phyloP scores from a whole-genome alignment of 1,140 invertebrate species.

The Drosophila rhopaloa region DNA sequence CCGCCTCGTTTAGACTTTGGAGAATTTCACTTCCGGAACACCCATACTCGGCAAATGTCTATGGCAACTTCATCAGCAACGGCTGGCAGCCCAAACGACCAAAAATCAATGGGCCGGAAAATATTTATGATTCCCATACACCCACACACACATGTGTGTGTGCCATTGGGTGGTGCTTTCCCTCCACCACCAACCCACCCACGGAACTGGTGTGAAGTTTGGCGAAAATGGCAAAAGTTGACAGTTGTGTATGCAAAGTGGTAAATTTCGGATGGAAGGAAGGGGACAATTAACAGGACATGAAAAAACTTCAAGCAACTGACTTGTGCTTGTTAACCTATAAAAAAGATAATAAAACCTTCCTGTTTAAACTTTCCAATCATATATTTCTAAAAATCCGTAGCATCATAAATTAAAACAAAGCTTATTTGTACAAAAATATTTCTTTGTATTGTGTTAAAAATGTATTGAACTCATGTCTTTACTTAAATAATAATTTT shows the following conservation, averaged over 20 bases:
- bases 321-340: background rate
- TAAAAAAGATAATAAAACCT: too few species aligned
- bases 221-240: constrained; percentile 78
- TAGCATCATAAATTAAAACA: too few species aligned
- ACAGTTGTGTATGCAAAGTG: constrained; percentile 75
- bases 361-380: too few species aligned
- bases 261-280: constrained; percentile 17
- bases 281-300: constrained; percentile 54
- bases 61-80: constrained; percentile 73
- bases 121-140: constrained; percentile 79
- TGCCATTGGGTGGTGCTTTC: background rate
- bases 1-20: constrained; percentile 34
- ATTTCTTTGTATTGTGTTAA: too few species aligned
- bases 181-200: background rate
- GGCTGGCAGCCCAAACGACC: constrained; percentile 73
- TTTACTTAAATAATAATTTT: too few species aligned
- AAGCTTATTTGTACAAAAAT: too few species aligned
- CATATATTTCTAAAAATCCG: too few species aligned
- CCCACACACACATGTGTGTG: constrained; percentile 7
- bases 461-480: too few species aligned
- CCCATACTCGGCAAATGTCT: constrained; percentile 15
- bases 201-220: constrained; percentile 65
- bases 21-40: constrained; percentile 52
- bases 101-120: constrained; percentile 81
- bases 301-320: constrained; percentile 48